Evolutionary conservation across 2,888 invertebrate genomes (phyloP), one percentile per base, ranked within the genome.

Genomic region (Corbicula japonica): DNA sequence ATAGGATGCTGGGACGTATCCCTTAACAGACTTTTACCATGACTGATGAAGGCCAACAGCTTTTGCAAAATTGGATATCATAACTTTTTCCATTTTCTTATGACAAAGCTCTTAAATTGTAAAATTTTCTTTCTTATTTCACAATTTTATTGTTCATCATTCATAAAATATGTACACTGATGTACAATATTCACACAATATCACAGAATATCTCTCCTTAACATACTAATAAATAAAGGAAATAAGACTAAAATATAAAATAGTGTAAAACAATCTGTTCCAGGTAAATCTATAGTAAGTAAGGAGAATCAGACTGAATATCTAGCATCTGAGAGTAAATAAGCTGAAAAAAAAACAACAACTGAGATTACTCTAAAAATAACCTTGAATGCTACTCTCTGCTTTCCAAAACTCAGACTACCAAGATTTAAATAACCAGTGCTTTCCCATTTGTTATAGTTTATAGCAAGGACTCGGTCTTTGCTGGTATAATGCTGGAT

Each of bases 141-240:
- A n/a, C 41, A 41, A 15, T 41, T 41, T 12, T 41, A 41, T 12
- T 41, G 15, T 41, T 8, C 41, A 41, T 12, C 41, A 41, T 15
- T 41, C 41, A 12, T 8, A 15, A 12, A 12, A 28, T 52, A 50
- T 52, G 50, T 65, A 65, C 52, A 65, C 35, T 52, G 23, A 65
- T 52, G 35, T 48, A 65, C 65, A 65, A 65, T 63, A 63, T 32
- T 44, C 15, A 61, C 46, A 63, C 62, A 63, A 46, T 65, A 65
- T 65, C 65, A 65, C 65, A 65, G 65, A 65, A 65, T 52, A 65
- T 65, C 52, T 56, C 34, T 34, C 34, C 52, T 50, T 26, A 62
- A 44, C 21, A 44, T 18, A n/a, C 18, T 23, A 65, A 65, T 52
- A 65, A 50, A 50, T 52, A 23, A 52, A 21, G 35, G 35, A 52